Evolutionary conservation across 2,888 invertebrate genomes (phyloP).

Genomic region (Augiades crinisus): DNA sequence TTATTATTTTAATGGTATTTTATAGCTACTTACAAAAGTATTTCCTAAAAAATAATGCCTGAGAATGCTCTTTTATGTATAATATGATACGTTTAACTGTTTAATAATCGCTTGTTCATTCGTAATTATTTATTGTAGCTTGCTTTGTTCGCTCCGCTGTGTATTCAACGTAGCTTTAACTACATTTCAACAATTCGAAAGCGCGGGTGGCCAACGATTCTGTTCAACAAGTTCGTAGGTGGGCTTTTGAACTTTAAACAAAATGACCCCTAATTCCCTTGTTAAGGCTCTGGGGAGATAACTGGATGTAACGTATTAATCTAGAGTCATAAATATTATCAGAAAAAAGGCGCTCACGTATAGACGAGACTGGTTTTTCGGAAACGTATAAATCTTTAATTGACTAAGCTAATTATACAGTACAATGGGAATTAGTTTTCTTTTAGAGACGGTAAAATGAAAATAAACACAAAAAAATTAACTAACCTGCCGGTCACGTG

Average conservation of each 20-base stretch:
- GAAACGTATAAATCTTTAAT: conserved; percentile 40
- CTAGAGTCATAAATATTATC: conserved; percentile 57
- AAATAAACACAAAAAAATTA: background rate
- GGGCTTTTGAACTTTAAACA: conserved; percentile 60
- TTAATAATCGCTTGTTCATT: too few species aligned
- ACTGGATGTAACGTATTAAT: conserved; percentile 64
- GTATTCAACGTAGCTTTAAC: conserved; percentile 30
- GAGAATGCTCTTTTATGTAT: too few species aligned
- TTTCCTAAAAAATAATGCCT: too few species aligned
- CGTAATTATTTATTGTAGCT: too few species aligned
- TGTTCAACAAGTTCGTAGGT: conserved; percentile 68
- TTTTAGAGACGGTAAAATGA: background rate
- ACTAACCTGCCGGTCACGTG: too few species aligned
- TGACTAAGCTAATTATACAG: conserved; percentile 31
- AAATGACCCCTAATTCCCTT: conserved; percentile 76
- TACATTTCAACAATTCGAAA: conserved; percentile 44
- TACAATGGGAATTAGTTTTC: background rate
- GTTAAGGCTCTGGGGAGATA: conserved; percentile 60
- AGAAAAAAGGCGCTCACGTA: conserved; percentile 41
- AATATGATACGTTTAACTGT: too few species aligned
- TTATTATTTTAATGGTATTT: too few species aligned
- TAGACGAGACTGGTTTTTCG: conserved; percentile 40
- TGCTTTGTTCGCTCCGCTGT: background rate
- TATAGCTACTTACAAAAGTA: too few species aligned
- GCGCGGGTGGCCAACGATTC: conserved; percentile 69